Conservation (phyloP, 2,888 invertebrate genomes). For the Nasonovia ribisnigri region DNA sequence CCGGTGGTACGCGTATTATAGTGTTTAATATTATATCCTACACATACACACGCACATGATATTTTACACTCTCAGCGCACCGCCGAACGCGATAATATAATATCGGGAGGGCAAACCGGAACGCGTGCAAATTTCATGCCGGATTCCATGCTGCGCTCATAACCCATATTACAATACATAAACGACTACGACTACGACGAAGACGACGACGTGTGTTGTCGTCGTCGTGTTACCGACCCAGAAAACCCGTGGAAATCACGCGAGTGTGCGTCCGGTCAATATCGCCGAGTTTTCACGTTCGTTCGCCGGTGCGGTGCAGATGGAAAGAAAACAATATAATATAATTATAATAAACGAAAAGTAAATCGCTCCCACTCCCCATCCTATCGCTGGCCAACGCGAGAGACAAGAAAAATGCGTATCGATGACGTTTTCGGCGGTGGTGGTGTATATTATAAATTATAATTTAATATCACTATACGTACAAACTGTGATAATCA, state of each 20-base stretch:
- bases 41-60: neutral
- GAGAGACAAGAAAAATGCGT: constrained; percentile 20
- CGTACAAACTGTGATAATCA: constrained; percentile 60
- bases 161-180: constrained; percentile 53
- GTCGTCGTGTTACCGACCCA: constrained; percentile 48
- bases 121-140: constrained; percentile 59
- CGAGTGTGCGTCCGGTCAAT: constrained; percentile 5
- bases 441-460: constrained; percentile 11
- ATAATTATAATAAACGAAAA: neutral
- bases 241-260: constrained; percentile 40
- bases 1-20: neutral
- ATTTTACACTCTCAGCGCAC: constrained; percentile 9
- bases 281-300: constrained; percentile 16
- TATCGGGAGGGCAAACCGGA: constrained; percentile 53
- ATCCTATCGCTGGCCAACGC: neutral
- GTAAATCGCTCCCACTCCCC: neutral
- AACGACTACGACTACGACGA: neutral
- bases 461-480: constrained; percentile 55
- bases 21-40: neutral
- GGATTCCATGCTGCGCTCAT: constrained; percentile 48
- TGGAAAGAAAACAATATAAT: neutral
- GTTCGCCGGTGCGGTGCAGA: neutral
- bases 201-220: neutral
- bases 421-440: neutral
- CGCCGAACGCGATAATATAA: constrained; percentile 20